phyloP scores from a whole-genome alignment of 2,797 vertebrate genomes.

The Myotis planiceps region DNA sequence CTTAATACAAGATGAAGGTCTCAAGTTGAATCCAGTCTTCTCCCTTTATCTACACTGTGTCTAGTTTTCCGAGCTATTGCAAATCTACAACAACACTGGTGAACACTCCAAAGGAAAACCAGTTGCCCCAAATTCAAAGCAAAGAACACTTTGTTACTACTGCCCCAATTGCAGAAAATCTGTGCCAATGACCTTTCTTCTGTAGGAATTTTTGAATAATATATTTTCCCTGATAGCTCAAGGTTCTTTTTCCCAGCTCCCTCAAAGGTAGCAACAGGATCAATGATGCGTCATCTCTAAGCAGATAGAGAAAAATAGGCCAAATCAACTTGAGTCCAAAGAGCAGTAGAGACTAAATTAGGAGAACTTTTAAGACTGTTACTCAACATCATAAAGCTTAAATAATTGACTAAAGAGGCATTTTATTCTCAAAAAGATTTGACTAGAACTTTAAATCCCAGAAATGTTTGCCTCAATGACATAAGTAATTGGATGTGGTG shows the following conservation, averaged over 20 bases:
- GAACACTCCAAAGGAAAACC: background rate
- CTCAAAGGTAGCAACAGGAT: background rate
- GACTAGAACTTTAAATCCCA: conserved; percentile 21
- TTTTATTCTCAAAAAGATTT: background rate
- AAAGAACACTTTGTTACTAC: background rate
- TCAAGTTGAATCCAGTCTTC: background rate
- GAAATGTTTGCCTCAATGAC: conserved; percentile 1
- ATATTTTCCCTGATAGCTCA: background rate
- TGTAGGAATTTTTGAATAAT: background rate
- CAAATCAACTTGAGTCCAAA: background rate
- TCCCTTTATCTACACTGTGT: background rate
- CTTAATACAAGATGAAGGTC: background rate
- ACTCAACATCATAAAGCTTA: background rate
- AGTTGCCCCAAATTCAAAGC: background rate
- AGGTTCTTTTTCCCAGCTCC: background rate
- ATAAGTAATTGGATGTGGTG: background rate
- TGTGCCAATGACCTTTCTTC: background rate
- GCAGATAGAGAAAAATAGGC: background rate
- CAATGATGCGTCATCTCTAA: background rate
- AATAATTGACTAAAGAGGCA: background rate
- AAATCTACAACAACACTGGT: background rate
- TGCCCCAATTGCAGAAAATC: background rate
- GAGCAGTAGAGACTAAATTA: background rate
- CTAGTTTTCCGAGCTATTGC: background rate
- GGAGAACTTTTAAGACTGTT: conserved; percentile 6